These are phyloP conservation scores for Thunnus albacares DNA, from an alignment of 2,797 vertebrate genomes.

Conservation along the genomic window DNA sequence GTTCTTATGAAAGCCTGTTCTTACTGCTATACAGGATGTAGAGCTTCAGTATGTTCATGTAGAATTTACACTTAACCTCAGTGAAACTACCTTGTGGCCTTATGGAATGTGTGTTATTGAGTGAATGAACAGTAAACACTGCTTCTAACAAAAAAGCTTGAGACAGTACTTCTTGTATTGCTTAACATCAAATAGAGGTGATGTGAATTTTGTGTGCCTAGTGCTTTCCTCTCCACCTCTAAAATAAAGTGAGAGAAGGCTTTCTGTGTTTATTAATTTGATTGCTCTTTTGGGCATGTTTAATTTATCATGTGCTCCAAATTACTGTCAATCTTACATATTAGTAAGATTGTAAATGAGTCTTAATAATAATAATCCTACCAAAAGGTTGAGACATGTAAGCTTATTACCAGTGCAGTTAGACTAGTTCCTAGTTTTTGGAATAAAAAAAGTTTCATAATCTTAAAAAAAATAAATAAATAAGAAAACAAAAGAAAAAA, in stretches of 20 bases:
- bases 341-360: not conserved
- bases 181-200: not conserved
- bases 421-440: no score
- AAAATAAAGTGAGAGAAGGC: not conserved
- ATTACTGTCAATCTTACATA: constrained; percentile 6
- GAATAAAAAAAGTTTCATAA: no score
- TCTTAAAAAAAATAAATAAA: no score
- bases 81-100: constrained; percentile 76
- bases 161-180: not conserved
- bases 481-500: no score
- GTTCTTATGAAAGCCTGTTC: constrained; percentile 59
- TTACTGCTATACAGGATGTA: constrained; percentile 72
- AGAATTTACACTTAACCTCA: constrained; percentile 65
- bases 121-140: constrained; percentile 11
- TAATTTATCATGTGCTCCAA: not conserved
- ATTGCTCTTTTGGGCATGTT: not conserved
- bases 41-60: constrained; percentile 35
- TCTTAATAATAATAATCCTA: not conserved
- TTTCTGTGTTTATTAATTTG: constrained; percentile 1
- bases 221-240: not conserved
- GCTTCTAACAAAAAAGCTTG: constrained; percentile 5
- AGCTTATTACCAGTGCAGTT: no score
- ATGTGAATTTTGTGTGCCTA: not conserved
- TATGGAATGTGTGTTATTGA: constrained; percentile 17
- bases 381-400: not conserved